A percentile compares a stretch with the other conserved stretches of the same genome.
phyloP scores from a whole-genome alignment of 53 echinoderm and acorn worm species.

The Mesocentrotus franciscanus region DNA sequence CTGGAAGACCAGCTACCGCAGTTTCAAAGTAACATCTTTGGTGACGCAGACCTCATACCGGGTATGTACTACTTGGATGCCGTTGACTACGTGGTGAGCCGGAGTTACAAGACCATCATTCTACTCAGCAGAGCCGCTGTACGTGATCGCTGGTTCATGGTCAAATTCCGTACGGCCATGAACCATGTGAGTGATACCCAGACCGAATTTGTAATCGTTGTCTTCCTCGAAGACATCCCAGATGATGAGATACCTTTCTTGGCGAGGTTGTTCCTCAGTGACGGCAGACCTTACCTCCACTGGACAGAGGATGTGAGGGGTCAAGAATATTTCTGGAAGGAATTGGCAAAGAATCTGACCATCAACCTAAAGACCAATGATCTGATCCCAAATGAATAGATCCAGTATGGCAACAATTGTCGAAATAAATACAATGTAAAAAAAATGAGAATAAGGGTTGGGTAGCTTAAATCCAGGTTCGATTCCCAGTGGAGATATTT shows the following conservation, averaged over 20 bases:
- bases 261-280: slow-evolving; percentile 4
- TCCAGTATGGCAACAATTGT: too few species aligned
- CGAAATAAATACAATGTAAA: too few species aligned
- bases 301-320: not conserved
- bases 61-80: not conserved
- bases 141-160: not conserved
- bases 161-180: not conserved
- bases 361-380: not conserved
- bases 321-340: slow-evolving; percentile 8
- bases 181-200: not conserved
- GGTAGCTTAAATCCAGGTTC: too few species aligned
- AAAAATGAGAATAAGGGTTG: too few species aligned
- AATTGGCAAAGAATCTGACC: slow-evolving; percentile 23
- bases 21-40: slow-evolving; percentile 9
- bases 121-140: not conserved
- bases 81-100: not conserved
- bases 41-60: not conserved
- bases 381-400: not conserved
- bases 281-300: not conserved
- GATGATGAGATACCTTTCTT: not conserved
- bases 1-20: not conserved
- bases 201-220: slow-evolving; percentile 9
- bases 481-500: too few species aligned
- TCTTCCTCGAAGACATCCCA: slow-evolving; percentile 19
- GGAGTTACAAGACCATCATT: not conserved